Percentiles rank a stretch among this genome's conserved stretches.
These are phyloP conservation scores for Sebastes hopkinsi DNA, from an alignment of 2,797 vertebrate genomes.

Conservation along the genomic window DNA sequence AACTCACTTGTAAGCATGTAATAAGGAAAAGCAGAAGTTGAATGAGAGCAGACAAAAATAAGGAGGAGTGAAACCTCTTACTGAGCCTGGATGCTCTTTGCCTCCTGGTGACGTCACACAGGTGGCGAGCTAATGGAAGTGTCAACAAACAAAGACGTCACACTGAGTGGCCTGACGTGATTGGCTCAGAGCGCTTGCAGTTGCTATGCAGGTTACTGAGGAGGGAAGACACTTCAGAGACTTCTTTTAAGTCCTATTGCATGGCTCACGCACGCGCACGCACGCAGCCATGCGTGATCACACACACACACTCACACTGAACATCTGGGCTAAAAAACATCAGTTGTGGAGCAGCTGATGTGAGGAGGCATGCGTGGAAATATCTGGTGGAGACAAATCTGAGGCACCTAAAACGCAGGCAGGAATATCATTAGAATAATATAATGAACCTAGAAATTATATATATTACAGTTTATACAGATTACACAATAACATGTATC, in stretches of 20 bases:
- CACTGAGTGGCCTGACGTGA: constrained; percentile 29
- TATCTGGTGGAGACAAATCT: neutral
- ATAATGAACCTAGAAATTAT: neutral
- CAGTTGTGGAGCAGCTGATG: neutral
- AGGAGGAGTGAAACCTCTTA: neutral
- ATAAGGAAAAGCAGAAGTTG: neutral
- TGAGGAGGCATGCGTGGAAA: neutral
- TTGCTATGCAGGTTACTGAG: constrained; percentile 74
- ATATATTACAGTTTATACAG: neutral
- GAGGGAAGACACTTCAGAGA: neutral
- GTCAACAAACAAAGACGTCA: constrained; percentile 77
- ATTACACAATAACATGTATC: neutral
- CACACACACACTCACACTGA: neutral
- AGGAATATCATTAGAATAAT: neutral
- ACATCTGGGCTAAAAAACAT: constrained; percentile 1
- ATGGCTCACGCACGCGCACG: neutral
- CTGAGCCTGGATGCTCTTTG: neutral
- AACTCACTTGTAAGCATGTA: neutral
- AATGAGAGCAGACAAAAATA: neutral
- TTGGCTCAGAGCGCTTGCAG: constrained; percentile 70
- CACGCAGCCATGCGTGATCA: neutral
- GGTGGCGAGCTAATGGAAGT: constrained; percentile 61
- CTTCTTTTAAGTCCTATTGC: neutral
- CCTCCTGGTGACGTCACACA: constrained; percentile 64
- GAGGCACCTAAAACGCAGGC: neutral